Evolutionary conservation across 2,888 invertebrate species (phyloP).

Genomic region (Melinaea menophilus): DNA sequence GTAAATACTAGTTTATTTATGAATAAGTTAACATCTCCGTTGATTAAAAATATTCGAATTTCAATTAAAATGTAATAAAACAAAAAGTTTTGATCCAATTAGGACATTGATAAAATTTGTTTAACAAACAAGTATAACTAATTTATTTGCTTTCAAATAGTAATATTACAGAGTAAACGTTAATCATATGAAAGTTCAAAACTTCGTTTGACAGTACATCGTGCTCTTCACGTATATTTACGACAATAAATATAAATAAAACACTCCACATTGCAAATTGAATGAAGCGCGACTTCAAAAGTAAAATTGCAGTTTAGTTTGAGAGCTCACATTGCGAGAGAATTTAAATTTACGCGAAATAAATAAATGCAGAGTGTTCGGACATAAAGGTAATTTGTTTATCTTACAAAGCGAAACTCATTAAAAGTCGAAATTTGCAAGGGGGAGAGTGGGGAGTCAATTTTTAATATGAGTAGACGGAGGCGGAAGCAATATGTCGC

Average conservation of each 20-base stretch:
- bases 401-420: slow-evolving; percentile 48
- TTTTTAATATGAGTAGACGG: slow-evolving; percentile 37
- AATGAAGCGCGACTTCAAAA: slow-evolving; percentile 16
- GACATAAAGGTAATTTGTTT: slow-evolving; percentile 44
- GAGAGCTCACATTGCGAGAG: slow-evolving; percentile 5
- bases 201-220: neutral
- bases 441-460: slow-evolving; percentile 22
- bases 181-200: neutral
- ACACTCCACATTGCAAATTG: slow-evolving; percentile 15
- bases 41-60: no score
- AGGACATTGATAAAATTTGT: no score
- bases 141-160: no score
- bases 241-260: slow-evolving; percentile 18
- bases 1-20: no score
- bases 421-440: slow-evolving; percentile 42
- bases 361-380: slow-evolving; percentile 24
- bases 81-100: no score
- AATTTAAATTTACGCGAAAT: slow-evolving; percentile 21
- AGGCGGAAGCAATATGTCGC: slow-evolving; percentile 39
- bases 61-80: no score
- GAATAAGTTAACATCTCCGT: no score
- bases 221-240: neutral
- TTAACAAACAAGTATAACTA: no score
- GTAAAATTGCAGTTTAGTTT: slow-evolving; percentile 17
- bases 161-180: no score